Base-by-base conservation (phyloP, 2,113 vertebrate genomes). In the Garra rufa region DNA sequence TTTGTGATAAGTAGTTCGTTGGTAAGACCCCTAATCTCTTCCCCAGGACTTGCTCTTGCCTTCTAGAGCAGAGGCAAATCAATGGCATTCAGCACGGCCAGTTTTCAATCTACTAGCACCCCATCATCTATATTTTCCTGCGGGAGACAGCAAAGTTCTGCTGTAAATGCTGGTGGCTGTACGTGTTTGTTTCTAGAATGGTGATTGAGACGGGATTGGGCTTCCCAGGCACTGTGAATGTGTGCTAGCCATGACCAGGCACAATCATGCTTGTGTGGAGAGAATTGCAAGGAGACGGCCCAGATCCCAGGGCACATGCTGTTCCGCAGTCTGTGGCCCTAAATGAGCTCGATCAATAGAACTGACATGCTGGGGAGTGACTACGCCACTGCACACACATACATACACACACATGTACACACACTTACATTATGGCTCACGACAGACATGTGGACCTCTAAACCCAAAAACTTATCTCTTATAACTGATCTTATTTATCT, bases 271-370 rank as follows among this genome's bases (percentile, higher is more conserved):
- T 28, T 84, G 55, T 67, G 71, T 85, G 63, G 41, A 69, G 65
- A 48, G 41, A 79, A 79, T 83, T 69, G 81, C 44, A 73, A 48
- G 65, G 48, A 75, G 70, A 55, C 26, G 11, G 17, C 10, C 48
- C 24, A 69, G 10, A 67, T 76, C 26, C 10, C 69, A 79, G 52
- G 44, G 55, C 82, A 67, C 46, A 81, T 67, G 85, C 85, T 86
- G 81, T 76, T 87, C 82, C 76, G 80, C 85, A 46, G 85, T 57
- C 82, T 69, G 75, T 61, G 46, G 86, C 48, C 70, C 59, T 87
- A 80, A 87, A 81, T 84, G 85, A 87, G 81, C 78, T 52, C 70
- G 55, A 85, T 82, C 84, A 81, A 85, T 85, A 65, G 57, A 15
- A 65, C 43, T 65, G 75, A 65, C 34, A 15, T 85, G 78, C 50